Conservation (phyloP, 2,888 invertebrate genomes). For the Heteromyza rotundicornis region DNA sequence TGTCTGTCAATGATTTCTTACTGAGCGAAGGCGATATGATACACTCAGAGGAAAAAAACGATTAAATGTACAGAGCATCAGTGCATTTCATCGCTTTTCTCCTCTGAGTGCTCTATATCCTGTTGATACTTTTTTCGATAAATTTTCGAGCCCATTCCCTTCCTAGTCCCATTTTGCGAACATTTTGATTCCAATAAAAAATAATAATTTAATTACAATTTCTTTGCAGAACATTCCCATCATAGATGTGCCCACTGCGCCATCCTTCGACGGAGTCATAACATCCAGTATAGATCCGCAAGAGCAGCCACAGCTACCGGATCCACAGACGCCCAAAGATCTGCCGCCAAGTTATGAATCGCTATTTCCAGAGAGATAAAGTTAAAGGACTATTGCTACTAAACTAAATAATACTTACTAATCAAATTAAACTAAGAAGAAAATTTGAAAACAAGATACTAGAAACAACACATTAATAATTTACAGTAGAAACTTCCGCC, state of each 20-base stretch:
- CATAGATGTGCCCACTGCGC: conserved; percentile 49
- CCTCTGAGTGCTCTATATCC: too few species aligned
- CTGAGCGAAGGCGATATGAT: too few species aligned
- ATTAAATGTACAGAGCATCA: too few species aligned
- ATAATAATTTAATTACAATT: too few species aligned
- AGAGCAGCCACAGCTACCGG: conserved; percentile 37
- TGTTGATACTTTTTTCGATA: too few species aligned
- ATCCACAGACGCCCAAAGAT: conserved; percentile 56
- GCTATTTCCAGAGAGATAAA: conserved; percentile 59
- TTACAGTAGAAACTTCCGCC: conserved; percentile 28
- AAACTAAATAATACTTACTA: conserved; percentile 14
- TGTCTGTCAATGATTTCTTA: too few species aligned
- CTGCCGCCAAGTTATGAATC: conserved; percentile 60
- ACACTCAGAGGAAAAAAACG: too few species aligned
- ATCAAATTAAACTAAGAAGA: conserved; percentile 22
- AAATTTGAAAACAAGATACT: not conserved
- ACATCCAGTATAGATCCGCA: conserved; percentile 33
- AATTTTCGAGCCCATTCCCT: too few species aligned
- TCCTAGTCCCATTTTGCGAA: too few species aligned
- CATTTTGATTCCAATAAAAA: too few species aligned
- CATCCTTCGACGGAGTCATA: conserved; percentile 37
- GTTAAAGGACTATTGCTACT: conserved; percentile 2
- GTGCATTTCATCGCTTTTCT: too few species aligned
- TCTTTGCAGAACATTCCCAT: conserved; percentile 48
- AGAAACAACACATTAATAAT: not conserved